Evolutionary conservation across 2,797 vertebrate genomes (phyloP).

Genomic region (Phoeniculus purpureus): DNA sequence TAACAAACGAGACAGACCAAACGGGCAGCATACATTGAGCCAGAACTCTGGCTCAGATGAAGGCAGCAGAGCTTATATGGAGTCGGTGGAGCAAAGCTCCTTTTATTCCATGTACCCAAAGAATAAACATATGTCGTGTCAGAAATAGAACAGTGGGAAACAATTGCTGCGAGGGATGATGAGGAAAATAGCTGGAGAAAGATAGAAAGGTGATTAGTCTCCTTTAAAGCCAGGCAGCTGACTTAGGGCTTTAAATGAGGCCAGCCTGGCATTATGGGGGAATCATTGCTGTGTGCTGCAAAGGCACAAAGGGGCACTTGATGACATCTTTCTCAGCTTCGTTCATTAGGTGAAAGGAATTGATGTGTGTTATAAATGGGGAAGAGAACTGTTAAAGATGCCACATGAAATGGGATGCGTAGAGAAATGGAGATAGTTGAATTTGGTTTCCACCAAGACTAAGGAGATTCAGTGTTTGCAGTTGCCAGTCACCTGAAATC

Average conservation of each 20-base stretch:
- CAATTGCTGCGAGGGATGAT: not conserved
- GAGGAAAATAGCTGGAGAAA: not conserved
- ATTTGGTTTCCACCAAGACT: not conserved
- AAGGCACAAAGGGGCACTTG: not conserved
- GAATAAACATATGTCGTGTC: not conserved
- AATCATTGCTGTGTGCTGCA: not conserved
- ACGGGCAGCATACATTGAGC: not conserved
- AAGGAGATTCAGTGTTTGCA: not conserved
- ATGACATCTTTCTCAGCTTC: not conserved
- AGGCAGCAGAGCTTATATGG: not conserved
- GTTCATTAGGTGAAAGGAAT: not conserved
- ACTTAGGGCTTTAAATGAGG: not conserved
- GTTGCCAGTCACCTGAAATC: not conserved
- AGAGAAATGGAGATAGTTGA: not conserved
- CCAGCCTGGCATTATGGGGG: not conserved
- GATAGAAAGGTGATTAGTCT: not conserved
- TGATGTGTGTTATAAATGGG: rapidly evolving
- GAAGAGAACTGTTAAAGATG: not conserved
- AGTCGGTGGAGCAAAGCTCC: constrained; percentile 1
- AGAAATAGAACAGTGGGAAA: constrained; percentile 30
- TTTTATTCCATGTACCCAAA: not conserved
- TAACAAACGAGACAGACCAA: constrained; percentile 19
- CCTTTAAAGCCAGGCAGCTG: not conserved
- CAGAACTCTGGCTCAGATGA: not conserved
- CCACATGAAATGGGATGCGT: not conserved